Evolutionary conservation across 1,140 invertebrate genomes (phyloP).

Genomic region (Tribolium madens): DNA sequence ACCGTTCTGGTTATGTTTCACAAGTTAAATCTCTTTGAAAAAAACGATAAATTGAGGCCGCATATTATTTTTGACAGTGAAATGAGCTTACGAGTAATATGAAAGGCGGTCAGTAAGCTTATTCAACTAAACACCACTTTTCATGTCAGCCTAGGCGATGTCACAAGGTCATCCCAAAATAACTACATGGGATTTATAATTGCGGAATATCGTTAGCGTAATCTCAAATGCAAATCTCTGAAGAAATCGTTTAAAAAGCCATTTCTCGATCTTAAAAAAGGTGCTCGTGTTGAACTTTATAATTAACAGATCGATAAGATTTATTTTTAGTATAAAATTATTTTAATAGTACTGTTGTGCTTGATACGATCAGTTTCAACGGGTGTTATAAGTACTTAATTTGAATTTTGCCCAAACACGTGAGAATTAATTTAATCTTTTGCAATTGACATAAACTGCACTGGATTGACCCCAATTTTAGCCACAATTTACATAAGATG

Average conservation of each 20-base stretch:
- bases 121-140: slow-evolving; percentile 23
- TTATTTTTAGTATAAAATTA: slow-evolving; percentile 29
- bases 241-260: slow-evolving; percentile 17
- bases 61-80: slow-evolving; percentile 34
- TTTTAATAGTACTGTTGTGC: slow-evolving; percentile 11
- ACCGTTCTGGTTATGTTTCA: not conserved
- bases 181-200: slow-evolving; percentile 23
- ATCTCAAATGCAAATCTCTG: slow-evolving; percentile 18
- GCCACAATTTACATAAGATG: not conserved
- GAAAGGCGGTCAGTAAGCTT: slow-evolving; percentile 24
- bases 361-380: slow-evolving; percentile 6
- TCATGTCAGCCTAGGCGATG: not conserved
- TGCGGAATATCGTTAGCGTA: slow-evolving; percentile 14
- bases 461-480: not conserved
- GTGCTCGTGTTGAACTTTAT: not conserved
- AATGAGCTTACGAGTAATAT: slow-evolving; percentile 26
- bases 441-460: not conserved
- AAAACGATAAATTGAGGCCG: slow-evolving; percentile 7
- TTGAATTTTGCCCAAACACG: not conserved
- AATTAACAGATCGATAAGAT: slow-evolving; percentile 16
- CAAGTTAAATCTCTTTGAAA: slow-evolving; percentile 7
- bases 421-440: slow-evolving; percentile 7
- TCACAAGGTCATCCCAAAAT: slow-evolving; percentile 21
- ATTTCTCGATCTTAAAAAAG: slow-evolving; percentile 16
- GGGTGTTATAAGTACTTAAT: not conserved